phyloP scores from a whole-genome alignment of 2,113 vertebrate genomes.

The Apeltes quadracus region DNA sequence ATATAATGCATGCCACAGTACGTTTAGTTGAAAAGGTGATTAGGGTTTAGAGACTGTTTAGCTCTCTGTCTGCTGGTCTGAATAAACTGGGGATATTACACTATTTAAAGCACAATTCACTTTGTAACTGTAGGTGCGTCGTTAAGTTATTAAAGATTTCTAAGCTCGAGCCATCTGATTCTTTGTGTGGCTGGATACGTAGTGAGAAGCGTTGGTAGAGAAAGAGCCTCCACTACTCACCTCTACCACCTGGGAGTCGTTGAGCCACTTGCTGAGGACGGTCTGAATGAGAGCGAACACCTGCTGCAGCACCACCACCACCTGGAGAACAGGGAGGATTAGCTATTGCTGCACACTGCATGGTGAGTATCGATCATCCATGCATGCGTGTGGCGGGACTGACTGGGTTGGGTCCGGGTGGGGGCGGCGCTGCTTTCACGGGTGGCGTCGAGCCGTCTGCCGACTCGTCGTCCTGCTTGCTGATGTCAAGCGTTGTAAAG shows the following conservation, averaged over 20 bases:
- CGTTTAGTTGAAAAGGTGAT: too few species aligned
- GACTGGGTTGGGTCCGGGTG: conserved; percentile 96
- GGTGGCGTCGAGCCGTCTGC: conserved; percentile 85
- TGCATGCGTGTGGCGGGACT: conserved; percentile 60
- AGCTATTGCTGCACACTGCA: background rate
- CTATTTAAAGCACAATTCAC: too few species aligned
- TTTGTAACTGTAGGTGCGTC: too few species aligned
- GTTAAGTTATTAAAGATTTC: too few species aligned
- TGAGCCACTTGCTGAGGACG: conserved; percentile 97
- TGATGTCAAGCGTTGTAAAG: conserved; percentile 97
- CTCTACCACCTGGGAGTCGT: conserved; percentile 98
- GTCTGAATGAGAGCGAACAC: conserved; percentile 99
- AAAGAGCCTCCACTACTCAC: conserved; percentile 73
- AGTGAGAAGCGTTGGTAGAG: too few species aligned
- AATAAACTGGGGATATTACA: too few species aligned
- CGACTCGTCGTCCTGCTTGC: conserved; percentile 93
- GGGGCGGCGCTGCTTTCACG: conserved; percentile 88
- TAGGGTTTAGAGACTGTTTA: too few species aligned
- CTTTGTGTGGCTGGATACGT: too few species aligned
- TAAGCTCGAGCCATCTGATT: too few species aligned
- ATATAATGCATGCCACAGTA: too few species aligned
- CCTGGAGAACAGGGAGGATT: conserved; percentile 76
- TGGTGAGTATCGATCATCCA: background rate
- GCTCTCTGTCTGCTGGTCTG: too few species aligned
- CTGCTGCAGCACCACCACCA: conserved; percentile 97